Conservation (phyloP, 2,113 vertebrate species). For the Caranx ignobilis region DNA sequence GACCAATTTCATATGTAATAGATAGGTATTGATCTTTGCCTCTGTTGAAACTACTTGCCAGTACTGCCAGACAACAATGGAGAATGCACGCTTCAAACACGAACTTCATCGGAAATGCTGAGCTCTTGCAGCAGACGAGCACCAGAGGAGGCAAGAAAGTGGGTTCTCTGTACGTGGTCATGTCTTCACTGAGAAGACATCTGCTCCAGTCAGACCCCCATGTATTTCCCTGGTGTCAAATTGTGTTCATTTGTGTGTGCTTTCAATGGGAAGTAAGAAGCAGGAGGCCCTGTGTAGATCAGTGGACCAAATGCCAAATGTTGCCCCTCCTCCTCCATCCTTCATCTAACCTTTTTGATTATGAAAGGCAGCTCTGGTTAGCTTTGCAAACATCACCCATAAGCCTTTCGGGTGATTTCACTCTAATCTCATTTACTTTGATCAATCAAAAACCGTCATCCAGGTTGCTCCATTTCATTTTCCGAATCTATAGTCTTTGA, state of each 20-base stretch:
- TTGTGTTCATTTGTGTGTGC: constrained; percentile 23
- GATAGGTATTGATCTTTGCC: too few relatives aligned
- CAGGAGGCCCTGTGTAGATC: constrained; percentile 27
- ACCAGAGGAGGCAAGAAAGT: neutral
- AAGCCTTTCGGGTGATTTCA: constrained; percentile 34
- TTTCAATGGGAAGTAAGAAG: constrained; percentile 43
- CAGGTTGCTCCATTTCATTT: constrained; percentile 47
- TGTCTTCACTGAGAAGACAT: constrained; percentile 74
- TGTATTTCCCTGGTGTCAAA: constrained; percentile 25
- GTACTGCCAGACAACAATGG: too few relatives aligned
- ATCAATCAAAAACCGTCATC: constrained; percentile 43
- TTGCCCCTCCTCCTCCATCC: constrained; percentile 7
- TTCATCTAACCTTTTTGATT: constrained; percentile 36
- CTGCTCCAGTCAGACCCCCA: constrained; percentile 64
- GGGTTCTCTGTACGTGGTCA: constrained; percentile 56
- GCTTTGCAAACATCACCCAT: constrained; percentile 1
- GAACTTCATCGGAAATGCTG: neutral
- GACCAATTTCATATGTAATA: too few relatives aligned
- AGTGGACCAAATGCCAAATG: constrained; percentile 40
- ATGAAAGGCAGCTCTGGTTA: constrained; percentile 26
- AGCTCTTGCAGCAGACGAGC: neutral
- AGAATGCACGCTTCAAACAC: too few relatives aligned
- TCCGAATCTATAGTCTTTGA: constrained; percentile 29
- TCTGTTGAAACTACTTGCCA: too few relatives aligned
- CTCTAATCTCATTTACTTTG: constrained; percentile 55